Percentiles rank a stretch among this genome's conserved stretches.
Evolutionary conservation across 1,140 invertebrate genomes (phyloP).

Genomic region (Drosophila erecta): DNA sequence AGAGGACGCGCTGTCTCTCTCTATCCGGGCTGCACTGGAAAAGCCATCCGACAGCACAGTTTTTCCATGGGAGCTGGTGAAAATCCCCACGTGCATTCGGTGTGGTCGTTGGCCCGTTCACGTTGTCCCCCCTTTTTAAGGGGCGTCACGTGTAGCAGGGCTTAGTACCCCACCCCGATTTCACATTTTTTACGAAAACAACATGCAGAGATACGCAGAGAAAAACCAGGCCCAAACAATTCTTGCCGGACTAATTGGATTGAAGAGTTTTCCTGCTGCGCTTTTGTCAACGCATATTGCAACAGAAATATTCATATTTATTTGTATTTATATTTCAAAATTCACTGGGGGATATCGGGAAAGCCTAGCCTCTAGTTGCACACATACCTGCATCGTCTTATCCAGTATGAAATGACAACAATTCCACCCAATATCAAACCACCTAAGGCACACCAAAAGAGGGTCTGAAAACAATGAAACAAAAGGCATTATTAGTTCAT

Average conservation of each 20-base stretch:
- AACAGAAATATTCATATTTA: constrained; percentile 9
- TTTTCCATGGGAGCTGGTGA: constrained; percentile 16
- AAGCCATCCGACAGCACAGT: neutral
- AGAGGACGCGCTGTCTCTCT: constrained; percentile 10
- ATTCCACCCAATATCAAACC: constrained; percentile 82
- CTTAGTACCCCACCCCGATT: constrained; percentile 49
- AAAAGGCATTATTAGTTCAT: neutral
- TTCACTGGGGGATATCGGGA: constrained; percentile 2
- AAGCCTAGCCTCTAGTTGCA: neutral
- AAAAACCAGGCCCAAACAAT: constrained; percentile 16
- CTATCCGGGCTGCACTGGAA: constrained; percentile 40
- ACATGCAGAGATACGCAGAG: constrained; percentile 7
- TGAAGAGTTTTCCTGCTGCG: constrained; percentile 34
- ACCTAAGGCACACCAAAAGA: constrained; percentile 84
- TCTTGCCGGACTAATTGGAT: constrained; percentile 52
- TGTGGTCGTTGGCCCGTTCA: constrained; percentile 57
- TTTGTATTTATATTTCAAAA: constrained; percentile 9
- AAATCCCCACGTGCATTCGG: constrained; percentile 52
- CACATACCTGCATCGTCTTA: constrained; percentile 84
- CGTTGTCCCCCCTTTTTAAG: constrained; percentile 51
- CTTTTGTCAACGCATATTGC: constrained; percentile 24
- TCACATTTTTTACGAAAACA: constrained; percentile 23
- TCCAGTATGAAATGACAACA: constrained; percentile 84
- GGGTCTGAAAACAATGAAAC: constrained; percentile 49
- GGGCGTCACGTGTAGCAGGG: constrained; percentile 60